A percentile compares a stretch with the other conserved stretches of the same genome.
Conservation (phyloP, 2,888 invertebrate genomes). For the Nysson spinosus region DNA sequence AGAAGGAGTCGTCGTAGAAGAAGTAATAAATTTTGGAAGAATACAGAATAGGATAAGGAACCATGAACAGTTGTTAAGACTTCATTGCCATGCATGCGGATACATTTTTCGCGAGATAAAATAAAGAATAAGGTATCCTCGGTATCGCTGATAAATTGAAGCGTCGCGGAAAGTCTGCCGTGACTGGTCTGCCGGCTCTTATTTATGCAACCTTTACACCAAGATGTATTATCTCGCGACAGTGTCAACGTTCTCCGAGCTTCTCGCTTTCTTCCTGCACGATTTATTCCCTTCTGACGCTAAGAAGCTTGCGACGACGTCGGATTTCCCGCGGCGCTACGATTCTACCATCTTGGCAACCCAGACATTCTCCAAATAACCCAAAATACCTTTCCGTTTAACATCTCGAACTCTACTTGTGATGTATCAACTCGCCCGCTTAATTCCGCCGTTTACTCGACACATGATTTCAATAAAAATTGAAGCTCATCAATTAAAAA, state of each 20-base stretch:
- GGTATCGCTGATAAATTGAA: constrained; percentile 58
- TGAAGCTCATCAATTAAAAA: too few species aligned
- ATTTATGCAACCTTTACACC: constrained; percentile 59
- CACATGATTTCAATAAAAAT: too few species aligned
- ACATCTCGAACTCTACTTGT: too few species aligned
- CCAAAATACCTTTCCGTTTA: too few species aligned
- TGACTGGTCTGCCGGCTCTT: constrained; percentile 39
- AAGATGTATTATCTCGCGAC: constrained; percentile 61
- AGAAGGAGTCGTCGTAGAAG: too few species aligned
- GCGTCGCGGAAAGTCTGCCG: constrained; percentile 31
- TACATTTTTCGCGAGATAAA: constrained; percentile 23
- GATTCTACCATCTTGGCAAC: too few species aligned
- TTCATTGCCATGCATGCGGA: constrained; percentile 44
- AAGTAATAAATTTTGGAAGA: not conserved
- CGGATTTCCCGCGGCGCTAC: constrained; percentile 39
- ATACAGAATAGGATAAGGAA: constrained; percentile 21
- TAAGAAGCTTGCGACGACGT: constrained; percentile 49
- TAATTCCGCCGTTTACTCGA: too few species aligned
- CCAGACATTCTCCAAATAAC: too few species aligned
- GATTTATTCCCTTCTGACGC: constrained; percentile 34
- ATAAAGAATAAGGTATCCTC: constrained; percentile 35
- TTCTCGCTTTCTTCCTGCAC: constrained; percentile 8
- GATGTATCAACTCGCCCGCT: too few species aligned
- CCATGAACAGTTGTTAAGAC: constrained; percentile 57
- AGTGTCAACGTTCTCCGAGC: constrained; percentile 47